Evolutionary conservation across 2,797 vertebrate genomes (phyloP), one percentile per base, ranked within the genome.

Genomic region (Gambelia wislizenii): DNA sequence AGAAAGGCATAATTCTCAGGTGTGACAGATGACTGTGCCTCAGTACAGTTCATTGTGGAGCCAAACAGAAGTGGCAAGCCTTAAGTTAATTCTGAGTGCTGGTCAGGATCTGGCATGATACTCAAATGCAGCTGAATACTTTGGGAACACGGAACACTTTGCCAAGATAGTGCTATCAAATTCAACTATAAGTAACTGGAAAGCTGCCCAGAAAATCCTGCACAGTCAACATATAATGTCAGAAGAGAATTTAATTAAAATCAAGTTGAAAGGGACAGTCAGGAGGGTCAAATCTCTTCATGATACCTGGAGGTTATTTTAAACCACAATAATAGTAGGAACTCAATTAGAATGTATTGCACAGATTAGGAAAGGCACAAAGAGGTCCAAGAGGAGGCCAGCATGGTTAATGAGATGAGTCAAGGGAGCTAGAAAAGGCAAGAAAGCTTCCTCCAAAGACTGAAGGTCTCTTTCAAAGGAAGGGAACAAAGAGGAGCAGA

Each of bases 101-200:
- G 42, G 27, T 30, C 30, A 77, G 72, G 27, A 22, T 27, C 18
- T 25, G 74, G 56, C 36, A 33, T 25, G n/a, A 49, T 47, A 75
- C 22, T 33, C 52, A 74, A 82, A 61, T 82, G 79, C 30, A 36
- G 49, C 6, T 59, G 39, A 87, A 82, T 36, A 18, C 22, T 42
- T 72, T 6, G 42, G 78, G 16, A 74, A 72, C 39, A 61, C 52
- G 10, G 64, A 54, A 56, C 6, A 83, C 36, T 42, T n/a, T 84
- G 64, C 64, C 42, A 84, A 49, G 22, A 13, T 18, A 64, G 27
- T 33, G 44, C 59, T 69, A 42, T 59, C 52, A 67, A 78, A 86
- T 78, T 77, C 59, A 78, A 25, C 64, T 42, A 13, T 33, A 56
- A 80, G n/a, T 80, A 94, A 93, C 47, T 76, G 70, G 87, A 76